Percentiles rank a stretch among this genome's conserved stretches.
Conservation (phyloP, 1,140 invertebrate genomes). For the Bactericera cockerelli region DNA sequence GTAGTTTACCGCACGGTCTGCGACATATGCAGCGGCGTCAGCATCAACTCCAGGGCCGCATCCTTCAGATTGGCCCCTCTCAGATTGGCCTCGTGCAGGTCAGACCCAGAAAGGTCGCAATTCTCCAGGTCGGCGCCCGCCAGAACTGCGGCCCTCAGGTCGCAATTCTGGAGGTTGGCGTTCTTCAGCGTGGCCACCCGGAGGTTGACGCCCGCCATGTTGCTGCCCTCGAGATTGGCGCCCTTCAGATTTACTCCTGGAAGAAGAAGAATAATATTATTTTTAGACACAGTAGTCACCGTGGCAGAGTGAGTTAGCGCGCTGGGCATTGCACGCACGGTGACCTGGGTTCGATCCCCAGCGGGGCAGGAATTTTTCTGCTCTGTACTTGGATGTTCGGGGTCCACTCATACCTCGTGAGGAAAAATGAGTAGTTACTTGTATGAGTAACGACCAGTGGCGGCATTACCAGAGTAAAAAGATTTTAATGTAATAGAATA, state of each 20-base stretch:
- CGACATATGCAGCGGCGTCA: constrained; percentile 94
- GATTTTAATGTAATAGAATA: no score
- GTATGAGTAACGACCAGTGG: no score
- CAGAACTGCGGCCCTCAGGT: constrained; percentile 70
- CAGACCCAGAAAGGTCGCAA: constrained; percentile 86
- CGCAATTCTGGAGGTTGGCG: constrained; percentile 86
- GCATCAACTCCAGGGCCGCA: constrained; percentile 82
- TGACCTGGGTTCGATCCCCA: no score
- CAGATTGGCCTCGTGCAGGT: constrained; percentile 86
- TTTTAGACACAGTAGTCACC: no score
- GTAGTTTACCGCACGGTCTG: constrained; percentile 50
- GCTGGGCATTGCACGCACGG: no score
- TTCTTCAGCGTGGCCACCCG: constrained; percentile 86
- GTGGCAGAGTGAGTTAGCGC: no score
- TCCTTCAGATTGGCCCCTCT: constrained; percentile 89
- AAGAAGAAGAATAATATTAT: no score
- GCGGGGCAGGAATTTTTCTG: no score
- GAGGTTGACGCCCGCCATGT: constrained; percentile 84
- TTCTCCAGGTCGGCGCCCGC: constrained; percentile 88
- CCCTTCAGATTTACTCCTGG: constrained; percentile 85
- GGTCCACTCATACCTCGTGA: no score
- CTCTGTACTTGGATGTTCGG: no score
- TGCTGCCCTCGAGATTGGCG: constrained; percentile 82
- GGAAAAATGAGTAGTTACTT: no score
- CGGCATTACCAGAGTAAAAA: no score